Evolutionary conservation across 2,113 vertebrate genomes (phyloP).

Genomic region (Chionomys nivalis): DNA sequence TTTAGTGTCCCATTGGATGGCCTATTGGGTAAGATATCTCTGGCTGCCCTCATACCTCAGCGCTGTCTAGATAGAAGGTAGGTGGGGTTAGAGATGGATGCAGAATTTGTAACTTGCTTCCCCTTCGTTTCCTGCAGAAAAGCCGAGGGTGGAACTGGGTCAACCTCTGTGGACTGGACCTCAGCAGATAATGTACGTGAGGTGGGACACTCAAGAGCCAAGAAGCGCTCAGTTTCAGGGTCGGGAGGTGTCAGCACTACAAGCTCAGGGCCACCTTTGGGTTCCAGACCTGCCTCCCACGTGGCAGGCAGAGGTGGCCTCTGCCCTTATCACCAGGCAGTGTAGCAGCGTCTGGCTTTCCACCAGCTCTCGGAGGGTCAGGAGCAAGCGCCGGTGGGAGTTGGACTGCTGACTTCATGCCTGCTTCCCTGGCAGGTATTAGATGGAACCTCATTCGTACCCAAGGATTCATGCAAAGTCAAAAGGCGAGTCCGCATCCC

Average conservation of each 20-base stretch:
- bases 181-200: conserved; percentile 91
- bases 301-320: not conserved
- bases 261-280: not conserved
- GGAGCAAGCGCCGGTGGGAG: fast-evolving
- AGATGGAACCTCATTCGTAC: conserved; percentile 84
- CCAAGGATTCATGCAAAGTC: conserved; percentile 86
- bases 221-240: too few species aligned
- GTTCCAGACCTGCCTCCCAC: not conserved
- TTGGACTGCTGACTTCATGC: fast-evolving
- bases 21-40: not conserved
- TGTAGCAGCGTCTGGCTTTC: fast-evolving
- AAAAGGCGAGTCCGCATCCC: conserved; percentile 92
- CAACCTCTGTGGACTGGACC: conserved; percentile 91
- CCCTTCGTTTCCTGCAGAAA: conserved; percentile 85
- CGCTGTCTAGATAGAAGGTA: not conserved
- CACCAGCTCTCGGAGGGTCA: fast-evolving
- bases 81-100: not conserved
- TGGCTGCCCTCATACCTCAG: not conserved
- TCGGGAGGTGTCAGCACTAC: not conserved
- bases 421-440: conserved; percentile 80
- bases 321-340: not conserved
- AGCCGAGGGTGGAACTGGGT: conserved; percentile 89
- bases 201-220: fast-evolving
- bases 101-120: not conserved
- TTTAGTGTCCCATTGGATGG: not conserved